Conservation (phyloP, 2,113 vertebrate genomes). For the Heterochromis multidens region DNA sequence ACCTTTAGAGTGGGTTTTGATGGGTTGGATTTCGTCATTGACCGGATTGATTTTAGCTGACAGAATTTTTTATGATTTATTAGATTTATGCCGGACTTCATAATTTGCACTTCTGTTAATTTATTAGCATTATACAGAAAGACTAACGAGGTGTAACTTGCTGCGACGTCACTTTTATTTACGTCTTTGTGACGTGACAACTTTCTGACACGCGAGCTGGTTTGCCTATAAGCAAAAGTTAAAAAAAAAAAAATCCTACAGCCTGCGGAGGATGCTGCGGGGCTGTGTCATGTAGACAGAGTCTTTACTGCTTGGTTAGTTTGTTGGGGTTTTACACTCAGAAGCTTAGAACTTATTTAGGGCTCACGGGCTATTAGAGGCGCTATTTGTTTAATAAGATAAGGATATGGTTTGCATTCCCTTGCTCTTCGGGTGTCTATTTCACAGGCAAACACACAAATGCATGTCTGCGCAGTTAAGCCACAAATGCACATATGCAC, state of each 20-base stretch:
- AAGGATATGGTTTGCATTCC: constrained; percentile 19
- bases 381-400: constrained; percentile 57
- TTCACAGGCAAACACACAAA: not conserved
- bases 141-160: constrained; percentile 90
- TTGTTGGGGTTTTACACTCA: constrained; percentile 18
- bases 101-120: constrained; percentile 89
- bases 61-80: constrained; percentile 79
- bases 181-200: constrained; percentile 79
- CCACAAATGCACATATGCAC: constrained; percentile 27
- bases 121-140: constrained; percentile 81
- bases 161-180: constrained; percentile 90
- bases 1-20: constrained; percentile 65
- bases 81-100: constrained; percentile 76
- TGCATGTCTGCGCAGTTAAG: constrained; percentile 13
- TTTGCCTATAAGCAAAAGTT: not conserved
- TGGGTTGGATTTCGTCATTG: constrained; percentile 79
- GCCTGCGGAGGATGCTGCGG: constrained; percentile 14
- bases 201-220: constrained; percentile 48
- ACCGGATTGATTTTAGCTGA: constrained; percentile 85
- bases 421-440: not conserved
- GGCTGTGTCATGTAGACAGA: not conserved
- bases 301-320: not conserved
- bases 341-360: constrained; percentile 39
- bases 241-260: not conserved
- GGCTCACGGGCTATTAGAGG: constrained; percentile 36